A percentile compares a stretch with the other conserved stretches of the same genome.
These are phyloP conservation scores for Sitodiplosis mosellana DNA, from an alignment of 1,140 invertebrate species.

Conservation along the genomic window DNA sequence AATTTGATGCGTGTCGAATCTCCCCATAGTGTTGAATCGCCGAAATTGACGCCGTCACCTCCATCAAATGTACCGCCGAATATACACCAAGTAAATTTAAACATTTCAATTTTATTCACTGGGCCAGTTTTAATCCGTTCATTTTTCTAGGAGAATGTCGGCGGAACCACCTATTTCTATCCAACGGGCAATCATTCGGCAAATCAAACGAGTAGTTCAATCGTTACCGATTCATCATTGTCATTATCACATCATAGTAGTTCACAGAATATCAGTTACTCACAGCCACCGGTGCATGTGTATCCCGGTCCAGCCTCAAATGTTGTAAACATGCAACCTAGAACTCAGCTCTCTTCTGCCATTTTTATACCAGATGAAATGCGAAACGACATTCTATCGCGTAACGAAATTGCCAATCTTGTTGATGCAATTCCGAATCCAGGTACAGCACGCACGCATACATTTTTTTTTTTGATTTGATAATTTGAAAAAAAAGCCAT, in stretches of 20 bases:
- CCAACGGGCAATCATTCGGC: slow-evolving; percentile 27
- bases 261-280: slow-evolving; percentile 7
- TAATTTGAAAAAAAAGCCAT: slow-evolving; percentile 8
- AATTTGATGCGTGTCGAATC: slow-evolving; percentile 19
- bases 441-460: slow-evolving; percentile 26
- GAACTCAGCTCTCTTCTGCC: slow-evolving; percentile 32
- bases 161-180: slow-evolving; percentile 88
- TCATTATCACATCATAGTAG: neutral
- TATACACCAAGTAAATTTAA: slow-evolving; percentile 27
- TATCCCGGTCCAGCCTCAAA: slow-evolving; percentile 27
- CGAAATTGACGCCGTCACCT: slow-evolving; percentile 21
- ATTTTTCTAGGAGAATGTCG: slow-evolving; percentile 64
- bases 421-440: slow-evolving; percentile 50
- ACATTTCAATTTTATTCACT: neutral
- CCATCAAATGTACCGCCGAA: slow-evolving; percentile 25
- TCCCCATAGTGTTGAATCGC: slow-evolving; percentile 16
- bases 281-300: slow-evolving; percentile 12
- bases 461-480: slow-evolving; percentile 1
- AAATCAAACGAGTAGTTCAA: slow-evolving; percentile 8
- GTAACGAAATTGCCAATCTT: slow-evolving; percentile 42
- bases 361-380: slow-evolving; percentile 64
- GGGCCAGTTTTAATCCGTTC: slow-evolving; percentile 14
- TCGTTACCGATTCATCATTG: neutral
- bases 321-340: slow-evolving; percentile 24
- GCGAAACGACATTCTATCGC: slow-evolving; percentile 52